Percentiles rank a stretch among this genome's conserved stretches.
These are phyloP conservation scores for Molossus alvarezi DNA, from an alignment of 2,797 vertebrate species.

Conservation along the genomic window DNA sequence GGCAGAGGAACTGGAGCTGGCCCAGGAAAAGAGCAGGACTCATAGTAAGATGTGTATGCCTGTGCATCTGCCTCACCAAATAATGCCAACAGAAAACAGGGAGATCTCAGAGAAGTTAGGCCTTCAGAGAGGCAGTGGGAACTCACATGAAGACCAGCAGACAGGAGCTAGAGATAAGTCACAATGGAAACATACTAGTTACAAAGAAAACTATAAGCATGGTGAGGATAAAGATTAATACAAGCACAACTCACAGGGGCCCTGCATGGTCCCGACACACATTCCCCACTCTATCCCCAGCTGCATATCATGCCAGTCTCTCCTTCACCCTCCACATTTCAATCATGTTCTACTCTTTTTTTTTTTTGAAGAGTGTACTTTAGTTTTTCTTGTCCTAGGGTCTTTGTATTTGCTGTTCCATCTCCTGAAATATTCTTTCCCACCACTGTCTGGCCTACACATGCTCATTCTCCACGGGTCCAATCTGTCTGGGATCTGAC, in stretches of 20 bases:
- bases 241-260: neutral
- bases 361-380: neutral
- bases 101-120: neutral
- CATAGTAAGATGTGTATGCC: neutral
- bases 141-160: neutral
- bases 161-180: neutral
- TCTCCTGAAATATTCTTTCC: constrained; percentile 35
- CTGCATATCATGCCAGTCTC: neutral
- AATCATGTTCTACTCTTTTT: neutral
- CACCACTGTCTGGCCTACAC: neutral
- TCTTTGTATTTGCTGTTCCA: neutral
- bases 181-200: neutral
- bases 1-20: neutral
- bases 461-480: neutral
- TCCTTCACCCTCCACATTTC: neutral
- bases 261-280: neutral
- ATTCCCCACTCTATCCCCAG: neutral
- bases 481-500: constrained; percentile 40
- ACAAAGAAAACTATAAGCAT: constrained; percentile 11
- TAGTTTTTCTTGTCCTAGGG: neutral
- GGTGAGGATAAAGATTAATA: constrained; percentile 6
- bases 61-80: constrained; percentile 11
- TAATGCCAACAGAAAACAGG: constrained; percentile 1
- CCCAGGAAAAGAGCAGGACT: neutral
- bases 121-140: neutral